These are phyloP conservation scores for Eledona agricola DNA, from an alignment of 2,888 invertebrate genomes.

Conservation along the genomic window DNA sequence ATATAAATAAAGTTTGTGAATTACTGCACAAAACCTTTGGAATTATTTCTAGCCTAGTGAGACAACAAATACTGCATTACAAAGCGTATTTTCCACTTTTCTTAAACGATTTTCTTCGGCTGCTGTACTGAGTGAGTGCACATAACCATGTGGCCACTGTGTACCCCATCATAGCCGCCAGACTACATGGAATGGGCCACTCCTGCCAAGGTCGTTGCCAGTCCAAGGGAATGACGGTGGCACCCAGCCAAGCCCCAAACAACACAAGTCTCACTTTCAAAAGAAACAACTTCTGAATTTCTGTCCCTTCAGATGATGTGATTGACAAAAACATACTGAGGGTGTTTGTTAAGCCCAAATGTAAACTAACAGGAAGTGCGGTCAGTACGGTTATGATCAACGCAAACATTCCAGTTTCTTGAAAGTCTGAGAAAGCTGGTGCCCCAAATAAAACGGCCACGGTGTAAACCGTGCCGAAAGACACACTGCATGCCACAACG, in stretches of 20 bases:
- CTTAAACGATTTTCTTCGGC: constrained; percentile 20
- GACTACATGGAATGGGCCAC: constrained; percentile 78
- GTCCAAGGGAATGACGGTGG: constrained; percentile 86
- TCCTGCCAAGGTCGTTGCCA: constrained; percentile 92
- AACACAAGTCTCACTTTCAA: constrained; percentile 69
- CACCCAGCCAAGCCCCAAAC: constrained; percentile 85
- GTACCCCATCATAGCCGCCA: constrained; percentile 74
- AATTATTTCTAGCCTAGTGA: too few relatives aligned
- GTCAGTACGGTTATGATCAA: constrained; percentile 70
- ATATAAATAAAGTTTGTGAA: too few relatives aligned
- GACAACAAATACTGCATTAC: too few relatives aligned
- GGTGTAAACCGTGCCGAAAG: constrained; percentile 64
- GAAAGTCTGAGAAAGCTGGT: constrained; percentile 69
- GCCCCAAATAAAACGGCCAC: constrained; percentile 75
- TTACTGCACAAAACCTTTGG: too few relatives aligned
- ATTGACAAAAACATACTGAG: constrained; percentile 67
- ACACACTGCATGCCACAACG: neutral
- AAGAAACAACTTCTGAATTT: constrained; percentile 67
- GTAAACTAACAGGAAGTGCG: constrained; percentile 70
- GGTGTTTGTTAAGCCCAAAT: constrained; percentile 69
- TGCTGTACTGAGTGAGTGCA: constrained; percentile 8
- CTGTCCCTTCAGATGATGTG: constrained; percentile 64
- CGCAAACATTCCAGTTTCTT: constrained; percentile 75
- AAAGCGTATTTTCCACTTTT: constrained; percentile 29
- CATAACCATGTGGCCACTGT: constrained; percentile 50